Conservation (phyloP, 2,888 invertebrate species). For the Lasius fuliginosus region DNA sequence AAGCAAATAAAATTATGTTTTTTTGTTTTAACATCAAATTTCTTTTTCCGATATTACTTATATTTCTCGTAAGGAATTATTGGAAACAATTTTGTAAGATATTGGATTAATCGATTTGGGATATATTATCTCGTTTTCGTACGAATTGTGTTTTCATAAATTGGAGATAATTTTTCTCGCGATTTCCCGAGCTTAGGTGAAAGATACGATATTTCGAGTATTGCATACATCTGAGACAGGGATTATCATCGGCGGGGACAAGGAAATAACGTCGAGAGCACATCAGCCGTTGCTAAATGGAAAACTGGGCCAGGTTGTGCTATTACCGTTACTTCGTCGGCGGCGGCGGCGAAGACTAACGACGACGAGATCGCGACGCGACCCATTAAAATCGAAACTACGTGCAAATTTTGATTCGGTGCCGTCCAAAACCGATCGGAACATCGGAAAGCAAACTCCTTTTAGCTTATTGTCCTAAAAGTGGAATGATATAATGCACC, state of each 20-base stretch:
- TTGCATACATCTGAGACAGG: not conserved
- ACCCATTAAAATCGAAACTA: constrained; percentile 51
- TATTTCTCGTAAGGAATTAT: not conserved
- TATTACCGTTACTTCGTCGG: constrained; percentile 76
- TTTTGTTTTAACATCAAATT: no score
- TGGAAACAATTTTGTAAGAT: not conserved
- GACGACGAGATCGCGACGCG: constrained; percentile 53
- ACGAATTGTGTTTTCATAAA: not conserved
- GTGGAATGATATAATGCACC: not conserved
- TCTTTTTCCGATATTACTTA: not conserved
- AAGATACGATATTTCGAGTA: constrained; percentile 9
- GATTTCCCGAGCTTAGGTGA: not conserved
- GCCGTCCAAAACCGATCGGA: not conserved
- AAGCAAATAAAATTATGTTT: no score
- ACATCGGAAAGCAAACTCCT: not conserved
- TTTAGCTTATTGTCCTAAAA: not conserved
- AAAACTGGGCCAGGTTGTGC: constrained; percentile 81
- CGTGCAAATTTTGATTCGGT: constrained; percentile 41
- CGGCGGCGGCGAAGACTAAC: constrained; percentile 45
- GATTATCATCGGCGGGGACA: constrained; percentile 22
- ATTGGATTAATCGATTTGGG: not conserved
- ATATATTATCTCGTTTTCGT: not conserved
- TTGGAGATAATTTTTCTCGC: not conserved
- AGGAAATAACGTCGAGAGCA: constrained; percentile 55
- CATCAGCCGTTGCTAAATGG: constrained; percentile 75